Base-by-base conservation (phyloP, 2,113 vertebrate genomes). In the Pycnonotus jocosus region DNA sequence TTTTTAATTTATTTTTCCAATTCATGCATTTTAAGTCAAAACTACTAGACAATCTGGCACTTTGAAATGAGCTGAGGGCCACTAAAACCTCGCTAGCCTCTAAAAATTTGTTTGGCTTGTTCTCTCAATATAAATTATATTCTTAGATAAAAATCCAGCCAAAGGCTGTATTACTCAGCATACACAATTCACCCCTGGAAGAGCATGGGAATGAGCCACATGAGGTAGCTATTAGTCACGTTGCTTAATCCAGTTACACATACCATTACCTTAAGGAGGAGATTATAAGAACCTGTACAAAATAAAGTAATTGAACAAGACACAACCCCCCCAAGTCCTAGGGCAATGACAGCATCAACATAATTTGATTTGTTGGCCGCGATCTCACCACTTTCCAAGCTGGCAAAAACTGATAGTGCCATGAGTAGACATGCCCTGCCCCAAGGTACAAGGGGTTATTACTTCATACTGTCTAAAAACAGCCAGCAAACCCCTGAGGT, bases 381-480 rank as follows among this genome's bases (percentile, higher is more conserved):
- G 71, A 76, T 91, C 82, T 96, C 74, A 62, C 50, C 71, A 51
- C 61, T 82, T 88, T 86, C 38, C 58, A 78, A 88, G 79, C 74
- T 96, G 93, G 87, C 84, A 94, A 85, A 80, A 94, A n/a, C 19
- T 70, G 58, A 87, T 87, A 80, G 35, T 62, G 57, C 37, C 68
- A 37, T 72, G 93, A 92, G 20, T 58, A 77, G 85, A n/a, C 85
- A 78, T 90, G 82, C 69, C 90, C 35, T 83, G 74, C 94, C 87
- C 38, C 35, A 70, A 81, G 92, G 62, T 70, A 28, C 35, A 73
- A 38, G 61, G 58, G 30, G 5, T 70, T 83, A 54, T 89, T 94
- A 69, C 82, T 82, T 69, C 79, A 73, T 40, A 8, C 38, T 69
- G 24, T 47, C 71, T 80, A 58, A 65, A 90, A 89, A 28, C 24